phyloP scores from a whole-genome alignment of 2,888 invertebrate genomes.

The Scrobipalpa atriplicella region DNA sequence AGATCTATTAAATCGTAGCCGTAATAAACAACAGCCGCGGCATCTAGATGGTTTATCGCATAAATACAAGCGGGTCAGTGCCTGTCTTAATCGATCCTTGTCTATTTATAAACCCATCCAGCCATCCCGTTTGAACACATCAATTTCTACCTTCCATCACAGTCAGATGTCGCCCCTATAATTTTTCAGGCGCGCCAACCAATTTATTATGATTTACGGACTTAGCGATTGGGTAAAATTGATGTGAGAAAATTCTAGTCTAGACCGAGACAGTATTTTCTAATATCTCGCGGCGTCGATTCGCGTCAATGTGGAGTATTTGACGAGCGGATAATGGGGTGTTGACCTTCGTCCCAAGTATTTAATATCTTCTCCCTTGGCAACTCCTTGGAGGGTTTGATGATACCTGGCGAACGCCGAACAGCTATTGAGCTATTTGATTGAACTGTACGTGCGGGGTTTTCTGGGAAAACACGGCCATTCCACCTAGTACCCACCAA shows the following conservation, averaged over 20 bases:
- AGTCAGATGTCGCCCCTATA: constrained; percentile 33
- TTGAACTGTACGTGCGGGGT: constrained; percentile 10
- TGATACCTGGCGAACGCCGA: constrained; percentile 5
- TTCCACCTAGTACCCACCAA: background rate
- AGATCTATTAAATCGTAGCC: constrained; percentile 28
- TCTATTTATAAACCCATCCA: constrained; percentile 37
- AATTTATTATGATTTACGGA: constrained; percentile 35
- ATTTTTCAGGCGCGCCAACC: constrained; percentile 37
- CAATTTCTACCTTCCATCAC: constrained; percentile 24
- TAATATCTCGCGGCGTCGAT: constrained; percentile 22
- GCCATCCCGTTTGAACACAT: constrained; percentile 22
- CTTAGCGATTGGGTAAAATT: constrained; percentile 29
- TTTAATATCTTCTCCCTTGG: constrained; percentile 29
- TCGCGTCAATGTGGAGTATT: constrained; percentile 28
- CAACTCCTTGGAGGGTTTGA: constrained; percentile 28
- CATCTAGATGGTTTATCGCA: constrained; percentile 36
- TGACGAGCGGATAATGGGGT: constrained; percentile 29
- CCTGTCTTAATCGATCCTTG: constrained; percentile 36
- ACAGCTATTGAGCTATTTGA: constrained; percentile 23
- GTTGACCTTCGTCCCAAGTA: constrained; percentile 28
- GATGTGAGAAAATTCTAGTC: constrained; percentile 31
- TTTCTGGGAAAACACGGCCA: background rate
- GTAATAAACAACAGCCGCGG: constrained; percentile 32
- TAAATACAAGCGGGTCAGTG: constrained; percentile 40
- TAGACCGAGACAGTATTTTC: constrained; percentile 24